phyloP scores from a whole-genome alignment of 2,888 invertebrate species.

The Papilio elwesi region DNA sequence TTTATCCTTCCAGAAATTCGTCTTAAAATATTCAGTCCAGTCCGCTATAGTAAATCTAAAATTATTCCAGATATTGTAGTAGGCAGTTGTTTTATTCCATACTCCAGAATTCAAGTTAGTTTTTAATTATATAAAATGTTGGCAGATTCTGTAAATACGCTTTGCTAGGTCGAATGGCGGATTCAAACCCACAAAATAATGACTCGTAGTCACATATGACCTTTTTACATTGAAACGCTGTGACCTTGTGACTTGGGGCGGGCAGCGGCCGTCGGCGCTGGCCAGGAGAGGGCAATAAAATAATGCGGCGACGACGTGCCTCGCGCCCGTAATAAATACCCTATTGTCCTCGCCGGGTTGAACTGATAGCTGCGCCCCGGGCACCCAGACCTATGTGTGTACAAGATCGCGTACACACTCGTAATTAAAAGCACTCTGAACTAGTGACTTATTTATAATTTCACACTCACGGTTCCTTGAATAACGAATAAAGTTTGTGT shows the following conservation, averaged over 20 bases:
- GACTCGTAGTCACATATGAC: not conserved
- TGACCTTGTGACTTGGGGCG: conserved; percentile 19
- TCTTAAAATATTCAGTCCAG: no score
- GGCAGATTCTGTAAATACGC: no score
- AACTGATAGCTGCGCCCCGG: conserved; percentile 42
- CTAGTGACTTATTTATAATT: not conserved
- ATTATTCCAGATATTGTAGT: no score
- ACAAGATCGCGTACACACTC: conserved; percentile 16
- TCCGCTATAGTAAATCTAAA: no score
- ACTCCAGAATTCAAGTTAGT: no score
- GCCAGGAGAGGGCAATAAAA: conserved; percentile 43
- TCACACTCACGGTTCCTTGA: no score
- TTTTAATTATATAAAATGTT: no score
- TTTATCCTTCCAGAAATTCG: no score
- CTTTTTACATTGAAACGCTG: not conserved
- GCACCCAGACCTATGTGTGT: not conserved
- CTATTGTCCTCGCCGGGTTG: conserved; percentile 50
- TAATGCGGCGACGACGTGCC: conserved; percentile 47
- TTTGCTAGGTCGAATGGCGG: not conserved
- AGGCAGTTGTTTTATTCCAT: no score
- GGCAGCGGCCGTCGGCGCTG: conserved; percentile 28
- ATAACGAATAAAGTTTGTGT: no score
- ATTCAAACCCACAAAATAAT: not conserved
- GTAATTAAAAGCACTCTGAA: conserved; percentile 31
- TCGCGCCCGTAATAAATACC: conserved; percentile 50